phyloP scores from a whole-genome alignment of 1,140 invertebrate genomes.

The Drosophila auraria region DNA sequence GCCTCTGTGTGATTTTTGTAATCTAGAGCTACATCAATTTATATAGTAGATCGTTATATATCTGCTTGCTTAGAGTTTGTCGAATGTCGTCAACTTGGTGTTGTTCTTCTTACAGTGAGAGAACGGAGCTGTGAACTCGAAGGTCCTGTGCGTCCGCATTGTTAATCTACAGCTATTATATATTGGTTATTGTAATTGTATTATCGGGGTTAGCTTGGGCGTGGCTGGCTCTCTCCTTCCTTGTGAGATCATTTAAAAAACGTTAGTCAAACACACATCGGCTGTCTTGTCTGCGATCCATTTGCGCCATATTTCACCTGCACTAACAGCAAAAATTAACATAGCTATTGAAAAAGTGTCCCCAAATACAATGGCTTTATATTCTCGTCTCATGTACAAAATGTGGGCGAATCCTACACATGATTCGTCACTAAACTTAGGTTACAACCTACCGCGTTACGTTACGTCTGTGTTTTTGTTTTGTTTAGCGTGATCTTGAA shows the following conservation, averaged over 20 bases:
- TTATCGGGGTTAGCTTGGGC: conserved; percentile 48
- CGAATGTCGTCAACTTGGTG: conserved; percentile 66
- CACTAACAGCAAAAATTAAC: conserved; percentile 47
- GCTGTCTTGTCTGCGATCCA: conserved; percentile 47
- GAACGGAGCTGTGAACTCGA: conserved; percentile 32
- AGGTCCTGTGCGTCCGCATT: conserved; percentile 19
- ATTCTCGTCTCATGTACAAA: conserved; percentile 26
- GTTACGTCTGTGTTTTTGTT: conserved; percentile 18
- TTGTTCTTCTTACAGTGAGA: conserved; percentile 76
- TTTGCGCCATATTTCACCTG: conserved; percentile 38
- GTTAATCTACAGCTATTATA: conserved; percentile 53
- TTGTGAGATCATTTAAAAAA: conserved; percentile 74
- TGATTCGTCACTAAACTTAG: conserved; percentile 65
- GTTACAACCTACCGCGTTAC: conserved; percentile 74
- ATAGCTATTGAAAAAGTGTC: conserved; percentile 32
- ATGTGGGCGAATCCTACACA: conserved; percentile 53
- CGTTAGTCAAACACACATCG: conserved; percentile 48
- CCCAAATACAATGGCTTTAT: conserved; percentile 39
- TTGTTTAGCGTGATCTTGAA: conserved; percentile 7
- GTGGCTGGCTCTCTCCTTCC: conserved; percentile 47
- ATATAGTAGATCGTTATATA: conserved; percentile 28
- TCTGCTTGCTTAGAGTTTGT: conserved; percentile 7
- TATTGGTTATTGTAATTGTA: conserved; percentile 43
- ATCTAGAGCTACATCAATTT: conserved; percentile 50
- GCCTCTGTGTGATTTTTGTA: conserved; percentile 38